These are phyloP conservation scores for Caloenas nicobarica DNA, from an alignment of 2,113 vertebrate genomes.

Conservation along the genomic window DNA sequence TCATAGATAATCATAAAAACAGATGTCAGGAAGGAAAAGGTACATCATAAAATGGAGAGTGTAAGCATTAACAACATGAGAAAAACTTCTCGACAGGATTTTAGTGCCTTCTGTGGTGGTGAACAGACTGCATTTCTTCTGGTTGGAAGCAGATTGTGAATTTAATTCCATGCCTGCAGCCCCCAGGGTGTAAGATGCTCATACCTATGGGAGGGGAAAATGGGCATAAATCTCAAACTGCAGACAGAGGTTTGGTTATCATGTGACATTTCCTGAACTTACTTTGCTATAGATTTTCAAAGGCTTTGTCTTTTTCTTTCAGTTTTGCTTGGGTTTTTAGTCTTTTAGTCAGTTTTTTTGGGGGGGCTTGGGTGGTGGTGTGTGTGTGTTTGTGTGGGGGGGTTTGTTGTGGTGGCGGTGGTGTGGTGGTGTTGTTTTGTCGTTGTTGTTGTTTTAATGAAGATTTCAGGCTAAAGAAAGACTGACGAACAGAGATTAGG, in stretches of 20 bases:
- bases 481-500: background rate
- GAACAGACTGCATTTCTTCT: conserved; percentile 6
- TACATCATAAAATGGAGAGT: background rate
- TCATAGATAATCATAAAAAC: background rate
- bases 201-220: background rate
- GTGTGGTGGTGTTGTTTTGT: too few species aligned
- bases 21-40: background rate
- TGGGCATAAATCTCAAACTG: background rate
- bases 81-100: background rate
- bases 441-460: background rate
- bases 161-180: background rate
- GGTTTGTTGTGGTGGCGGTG: too few species aligned
- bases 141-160: background rate
- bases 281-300: background rate
- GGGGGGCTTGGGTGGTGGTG: too few species aligned
- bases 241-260: background rate
- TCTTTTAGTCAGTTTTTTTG: too few species aligned
- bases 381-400: too few species aligned
- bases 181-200: background rate
- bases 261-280: background rate
- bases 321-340: background rate
- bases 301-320: background rate
- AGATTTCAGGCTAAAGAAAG: background rate
- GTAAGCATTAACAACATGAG: background rate
- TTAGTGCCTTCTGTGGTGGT: background rate